Evolutionary conservation across 2,888 invertebrate genomes (phyloP), one percentile per base, ranked within the genome.

Genomic region (Meiosimyza decipiens): DNA sequence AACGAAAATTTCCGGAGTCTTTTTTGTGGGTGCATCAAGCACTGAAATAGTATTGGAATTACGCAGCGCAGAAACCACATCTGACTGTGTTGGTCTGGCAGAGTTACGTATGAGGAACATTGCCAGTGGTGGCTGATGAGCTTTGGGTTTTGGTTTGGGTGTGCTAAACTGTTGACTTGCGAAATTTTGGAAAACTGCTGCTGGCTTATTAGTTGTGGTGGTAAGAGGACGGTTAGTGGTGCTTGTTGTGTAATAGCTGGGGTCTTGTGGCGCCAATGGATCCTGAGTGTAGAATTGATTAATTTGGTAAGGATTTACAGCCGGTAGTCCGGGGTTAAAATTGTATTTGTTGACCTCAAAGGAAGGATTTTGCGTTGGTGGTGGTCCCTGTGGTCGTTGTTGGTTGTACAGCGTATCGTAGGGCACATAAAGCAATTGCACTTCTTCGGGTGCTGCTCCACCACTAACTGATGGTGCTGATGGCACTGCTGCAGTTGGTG

Each of bases 111-210:
- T 89, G 88, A 95, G 90, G 82, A 93, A 95, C 77, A 95, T 93
- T 1, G 95, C 94, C 62, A 95, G 85, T 0, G 95, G 95, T 2
- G 95, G 95, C 82, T 95, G 95, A 85, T 95, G 94, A 0, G 95
- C 93, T 80, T 92, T 93, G 1, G 91, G 86, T 81, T 89, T 90
- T 0, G 89, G 85, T 77, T 91, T 92, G 70, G 93, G 81, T 88
- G 84, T 89, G 57, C 54, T 76, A 77, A 22, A 79, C 57, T 68
- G 82, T 79, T 3, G 50, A 28, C 49, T 88, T n/a, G 66, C 16
- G n/a, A 78, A 86, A 67, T 77, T 81, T 71, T 85, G 84, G 79
- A 82, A 86, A 15, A 81, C 75, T 62, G 79, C 79, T 18, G 81
- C 74, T 0, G 82, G 81, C 67, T 78, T 80, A 2, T 87, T 82